phyloP scores from a whole-genome alignment of 2,113 vertebrate genomes.

The Percina caprodes region DNA sequence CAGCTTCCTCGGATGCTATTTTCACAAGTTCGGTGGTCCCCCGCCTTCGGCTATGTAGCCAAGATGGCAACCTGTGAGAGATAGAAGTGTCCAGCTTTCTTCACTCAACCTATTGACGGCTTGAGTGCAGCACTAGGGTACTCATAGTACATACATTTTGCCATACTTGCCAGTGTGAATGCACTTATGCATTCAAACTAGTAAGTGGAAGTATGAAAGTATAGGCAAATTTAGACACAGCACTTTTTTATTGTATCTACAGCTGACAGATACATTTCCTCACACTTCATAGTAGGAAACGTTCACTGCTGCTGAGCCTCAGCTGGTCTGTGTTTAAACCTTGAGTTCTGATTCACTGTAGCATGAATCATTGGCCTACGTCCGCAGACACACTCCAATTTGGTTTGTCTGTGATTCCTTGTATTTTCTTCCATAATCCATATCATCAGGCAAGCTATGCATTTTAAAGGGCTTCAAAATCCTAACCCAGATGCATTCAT shows the following conservation, averaged over 20 bases:
- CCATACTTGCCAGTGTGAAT: too few relatives aligned
- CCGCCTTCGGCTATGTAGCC: too few relatives aligned
- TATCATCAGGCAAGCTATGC: not conserved
- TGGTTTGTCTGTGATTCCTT: conserved; percentile 2
- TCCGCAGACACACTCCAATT: not conserved
- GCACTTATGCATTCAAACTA: too few relatives aligned
- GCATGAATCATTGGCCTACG: not conserved
- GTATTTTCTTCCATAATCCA: conserved; percentile 1
- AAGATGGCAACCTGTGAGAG: too few relatives aligned
- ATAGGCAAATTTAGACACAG: too few relatives aligned
- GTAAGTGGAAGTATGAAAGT: too few relatives aligned
- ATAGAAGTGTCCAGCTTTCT: too few relatives aligned
- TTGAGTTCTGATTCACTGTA: not conserved
- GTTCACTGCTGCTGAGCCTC: conserved; percentile 1
- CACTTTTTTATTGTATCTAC: not conserved
- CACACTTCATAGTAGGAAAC: not conserved
- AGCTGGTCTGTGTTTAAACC: conserved; percentile 8
- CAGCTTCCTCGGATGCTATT: too few relatives aligned
- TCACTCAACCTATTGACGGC: too few relatives aligned
- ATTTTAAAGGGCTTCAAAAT: not conserved
- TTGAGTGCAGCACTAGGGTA: too few relatives aligned
- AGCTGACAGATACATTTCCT: conserved; percentile 2
- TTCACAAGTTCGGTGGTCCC: too few relatives aligned
- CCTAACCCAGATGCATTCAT: not conserved
- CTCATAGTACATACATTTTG: too few relatives aligned